These are phyloP conservation scores for Microplitis demolitor DNA, from an alignment of 1,140 invertebrate genomes.

Conservation along the genomic window DNA sequence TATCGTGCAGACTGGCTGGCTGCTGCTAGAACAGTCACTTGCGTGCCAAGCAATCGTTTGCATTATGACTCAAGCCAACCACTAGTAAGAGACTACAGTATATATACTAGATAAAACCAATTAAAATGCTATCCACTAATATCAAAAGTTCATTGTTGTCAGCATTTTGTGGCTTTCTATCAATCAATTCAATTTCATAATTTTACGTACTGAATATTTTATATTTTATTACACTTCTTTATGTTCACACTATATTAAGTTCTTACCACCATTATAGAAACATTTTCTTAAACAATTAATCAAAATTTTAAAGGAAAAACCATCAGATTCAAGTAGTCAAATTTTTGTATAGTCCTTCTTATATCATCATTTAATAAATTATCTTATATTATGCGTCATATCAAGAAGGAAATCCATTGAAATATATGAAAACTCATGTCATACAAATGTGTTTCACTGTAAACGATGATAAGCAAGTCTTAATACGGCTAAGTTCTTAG, in stretches of 20 bases:
- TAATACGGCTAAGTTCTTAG: neutral
- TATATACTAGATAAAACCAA: constrained; percentile 48
- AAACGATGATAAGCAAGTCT: neutral
- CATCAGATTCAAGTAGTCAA: too few species aligned
- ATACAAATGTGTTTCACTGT: neutral
- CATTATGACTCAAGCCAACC: constrained; percentile 36
- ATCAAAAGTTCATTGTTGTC: constrained; percentile 40
- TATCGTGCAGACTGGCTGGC: constrained; percentile 49
- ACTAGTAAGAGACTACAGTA: neutral
- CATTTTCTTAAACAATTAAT: too few species aligned
- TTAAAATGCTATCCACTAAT: constrained; percentile 46
- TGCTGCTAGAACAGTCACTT: constrained; percentile 32
- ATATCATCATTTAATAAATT: neutral
- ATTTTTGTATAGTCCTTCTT: too few species aligned
- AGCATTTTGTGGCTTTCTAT: constrained; percentile 28
- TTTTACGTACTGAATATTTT: constrained; percentile 44
- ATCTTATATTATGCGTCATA: too few species aligned
- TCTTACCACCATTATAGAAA: too few species aligned
- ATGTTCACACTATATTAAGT: too few species aligned
- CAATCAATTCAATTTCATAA: constrained; percentile 39
- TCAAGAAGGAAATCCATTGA: too few species aligned
- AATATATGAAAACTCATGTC: too few species aligned
- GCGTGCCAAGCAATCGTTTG: constrained; percentile 49
- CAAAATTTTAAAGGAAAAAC: too few species aligned
- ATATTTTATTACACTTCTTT: neutral